Percentiles rank a stretch among this genome's conserved stretches.
Conservation (phyloP, 2,888 invertebrate genomes). For the Ariolimax columbianus region DNA sequence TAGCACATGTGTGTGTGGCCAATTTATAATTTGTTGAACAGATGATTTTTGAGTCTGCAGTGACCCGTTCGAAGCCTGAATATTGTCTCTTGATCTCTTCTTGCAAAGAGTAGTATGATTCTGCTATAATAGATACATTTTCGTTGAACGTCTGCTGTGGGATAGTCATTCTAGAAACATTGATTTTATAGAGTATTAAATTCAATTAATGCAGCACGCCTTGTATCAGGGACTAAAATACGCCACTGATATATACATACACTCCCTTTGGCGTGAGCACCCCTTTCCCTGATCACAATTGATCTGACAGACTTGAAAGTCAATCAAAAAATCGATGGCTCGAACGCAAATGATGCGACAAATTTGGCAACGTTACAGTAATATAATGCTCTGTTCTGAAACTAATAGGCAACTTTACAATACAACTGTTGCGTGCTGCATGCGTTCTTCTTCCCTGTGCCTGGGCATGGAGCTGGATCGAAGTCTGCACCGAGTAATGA, state of each 20-base stretch:
- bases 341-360: neutral
- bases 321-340: neutral
- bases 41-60: too few relatives aligned
- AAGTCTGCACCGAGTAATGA: neutral
- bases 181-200: too few relatives aligned
- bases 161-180: too few relatives aligned
- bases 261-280: neutral
- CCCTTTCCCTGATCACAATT: neutral
- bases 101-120: too few relatives aligned
- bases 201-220: too few relatives aligned
- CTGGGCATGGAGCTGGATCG: neutral
- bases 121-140: too few relatives aligned
- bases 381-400: neutral
- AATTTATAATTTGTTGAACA: too few relatives aligned
- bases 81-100: too few relatives aligned
- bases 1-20: too few relatives aligned
- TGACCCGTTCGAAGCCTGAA: too few relatives aligned
- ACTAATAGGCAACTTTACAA: neutral
- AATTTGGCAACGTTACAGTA: slow-evolving; percentile 9
- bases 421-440: neutral
- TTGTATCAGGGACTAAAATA: too few relatives aligned
- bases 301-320: neutral
- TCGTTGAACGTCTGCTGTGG: too few relatives aligned
- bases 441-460: neutral
- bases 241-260: neutral